Evolutionary conservation across 2,797 vertebrate species (phyloP).

Genomic region (Salmo trutta): DNA sequence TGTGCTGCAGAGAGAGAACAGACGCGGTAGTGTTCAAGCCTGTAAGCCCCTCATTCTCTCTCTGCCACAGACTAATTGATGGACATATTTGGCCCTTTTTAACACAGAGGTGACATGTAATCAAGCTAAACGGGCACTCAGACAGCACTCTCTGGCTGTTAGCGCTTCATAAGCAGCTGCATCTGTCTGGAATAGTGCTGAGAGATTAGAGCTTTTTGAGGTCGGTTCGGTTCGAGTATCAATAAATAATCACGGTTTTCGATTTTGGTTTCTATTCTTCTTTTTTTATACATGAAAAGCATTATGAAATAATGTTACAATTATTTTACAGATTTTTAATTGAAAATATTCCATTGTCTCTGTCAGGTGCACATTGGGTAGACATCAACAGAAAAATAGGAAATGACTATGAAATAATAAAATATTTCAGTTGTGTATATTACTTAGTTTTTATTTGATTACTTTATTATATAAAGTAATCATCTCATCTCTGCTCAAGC

Average conservation of each 20-base stretch:
- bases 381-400: background rate
- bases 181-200: slow-evolving; percentile 56
- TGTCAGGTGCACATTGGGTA: background rate
- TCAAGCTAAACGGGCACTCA: slow-evolving; percentile 68
- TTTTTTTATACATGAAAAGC: too few species aligned
- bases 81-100: slow-evolving; percentile 69
- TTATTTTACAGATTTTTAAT: too few species aligned
- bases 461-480: too few species aligned
- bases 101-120: slow-evolving; percentile 75
- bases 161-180: slow-evolving; percentile 62
- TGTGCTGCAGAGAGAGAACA: background rate
- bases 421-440: too few species aligned
- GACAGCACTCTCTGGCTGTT: slow-evolving; percentile 61
- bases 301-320: too few species aligned
- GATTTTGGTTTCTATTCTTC: too few species aligned
- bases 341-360: too few species aligned
- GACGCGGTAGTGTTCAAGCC: slow-evolving; percentile 16
- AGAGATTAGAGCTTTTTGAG: background rate
- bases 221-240: too few species aligned
- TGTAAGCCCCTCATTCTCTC: background rate
- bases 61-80: slow-evolving; percentile 58
- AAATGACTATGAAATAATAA: too few species aligned
- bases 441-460: too few species aligned
- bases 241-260: background rate
- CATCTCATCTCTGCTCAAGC: too few species aligned